Conservation (phyloP, 2,113 vertebrate genomes). For the Tichodroma muraria region DNA sequence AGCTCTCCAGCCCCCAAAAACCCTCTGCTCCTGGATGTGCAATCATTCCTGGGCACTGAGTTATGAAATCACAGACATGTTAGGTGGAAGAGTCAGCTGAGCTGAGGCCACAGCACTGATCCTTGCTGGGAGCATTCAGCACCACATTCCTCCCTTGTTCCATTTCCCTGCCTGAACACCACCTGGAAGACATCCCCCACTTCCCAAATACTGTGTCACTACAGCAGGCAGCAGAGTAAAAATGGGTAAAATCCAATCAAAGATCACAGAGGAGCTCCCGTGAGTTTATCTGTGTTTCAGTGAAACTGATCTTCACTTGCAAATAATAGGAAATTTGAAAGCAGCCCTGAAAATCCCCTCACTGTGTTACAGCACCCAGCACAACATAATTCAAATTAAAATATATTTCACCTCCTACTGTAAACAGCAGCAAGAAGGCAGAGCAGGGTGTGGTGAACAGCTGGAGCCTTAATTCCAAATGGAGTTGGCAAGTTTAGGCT, state of each 20-base stretch:
- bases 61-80: background rate
- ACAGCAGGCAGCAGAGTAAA: background rate
- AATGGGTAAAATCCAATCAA: background rate
- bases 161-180: background rate
- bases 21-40: background rate
- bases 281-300: background rate
- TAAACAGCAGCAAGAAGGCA: background rate
- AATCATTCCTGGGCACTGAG: background rate
- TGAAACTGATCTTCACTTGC: background rate
- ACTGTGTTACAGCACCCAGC: rapidly evolving
- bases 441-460: constrained; percentile 34
- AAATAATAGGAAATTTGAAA: background rate
- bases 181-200: background rate
- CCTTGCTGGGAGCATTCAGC: background rate
- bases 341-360: background rate
- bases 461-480: background rate
- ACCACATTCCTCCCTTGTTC: background rate
- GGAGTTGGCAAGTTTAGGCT: constrained; percentile 34
- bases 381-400: background rate
- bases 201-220: background rate
- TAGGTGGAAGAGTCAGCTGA: background rate
- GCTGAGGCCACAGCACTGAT: rapidly evolving
- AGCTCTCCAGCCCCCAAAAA: background rate
- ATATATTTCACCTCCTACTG: background rate
- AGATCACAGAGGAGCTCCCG: background rate